Conservation (phyloP, 2,797 vertebrate species). For the Scolopax rusticola region DNA sequence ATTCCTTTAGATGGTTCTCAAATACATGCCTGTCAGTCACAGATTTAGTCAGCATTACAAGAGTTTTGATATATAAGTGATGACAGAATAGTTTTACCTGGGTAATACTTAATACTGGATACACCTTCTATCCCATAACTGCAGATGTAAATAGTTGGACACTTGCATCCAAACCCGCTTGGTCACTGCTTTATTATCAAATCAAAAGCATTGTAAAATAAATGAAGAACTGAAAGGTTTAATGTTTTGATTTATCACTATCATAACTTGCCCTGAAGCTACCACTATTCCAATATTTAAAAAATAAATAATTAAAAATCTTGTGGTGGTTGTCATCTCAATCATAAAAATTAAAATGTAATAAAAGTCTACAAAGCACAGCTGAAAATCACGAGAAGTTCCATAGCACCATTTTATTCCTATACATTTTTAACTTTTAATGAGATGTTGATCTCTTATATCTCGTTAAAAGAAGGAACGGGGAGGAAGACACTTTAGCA, state of each 20-base stretch:
- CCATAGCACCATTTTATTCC: constrained; percentile 50
- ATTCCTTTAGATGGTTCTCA: background rate
- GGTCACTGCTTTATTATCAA: constrained; percentile 18
- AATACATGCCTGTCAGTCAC: background rate
- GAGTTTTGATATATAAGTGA: background rate
- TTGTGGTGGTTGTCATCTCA: constrained; percentile 51
- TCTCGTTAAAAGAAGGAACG: constrained; percentile 57
- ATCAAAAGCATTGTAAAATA: constrained; percentile 71
- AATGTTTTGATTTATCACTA: constrained; percentile 75
- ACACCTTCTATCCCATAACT: background rate
- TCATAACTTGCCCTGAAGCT: constrained; percentile 78
- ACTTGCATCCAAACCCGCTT: background rate
- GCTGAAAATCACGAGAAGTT: constrained; percentile 56
- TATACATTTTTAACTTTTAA: constrained; percentile 70
- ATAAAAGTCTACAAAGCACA: constrained; percentile 46
- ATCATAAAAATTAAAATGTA: constrained; percentile 61
- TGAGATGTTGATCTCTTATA: constrained; percentile 56
- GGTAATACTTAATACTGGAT: background rate
- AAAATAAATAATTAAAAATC: background rate
- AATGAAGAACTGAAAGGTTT: constrained; percentile 66
- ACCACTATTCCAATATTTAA: constrained; percentile 37
- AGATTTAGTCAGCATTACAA: background rate
- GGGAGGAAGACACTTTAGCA: background rate
- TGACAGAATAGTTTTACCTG: background rate
- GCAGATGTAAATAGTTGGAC: background rate